phyloP scores from a whole-genome alignment of 2,888 invertebrate species.

The Congeria kusceri region DNA sequence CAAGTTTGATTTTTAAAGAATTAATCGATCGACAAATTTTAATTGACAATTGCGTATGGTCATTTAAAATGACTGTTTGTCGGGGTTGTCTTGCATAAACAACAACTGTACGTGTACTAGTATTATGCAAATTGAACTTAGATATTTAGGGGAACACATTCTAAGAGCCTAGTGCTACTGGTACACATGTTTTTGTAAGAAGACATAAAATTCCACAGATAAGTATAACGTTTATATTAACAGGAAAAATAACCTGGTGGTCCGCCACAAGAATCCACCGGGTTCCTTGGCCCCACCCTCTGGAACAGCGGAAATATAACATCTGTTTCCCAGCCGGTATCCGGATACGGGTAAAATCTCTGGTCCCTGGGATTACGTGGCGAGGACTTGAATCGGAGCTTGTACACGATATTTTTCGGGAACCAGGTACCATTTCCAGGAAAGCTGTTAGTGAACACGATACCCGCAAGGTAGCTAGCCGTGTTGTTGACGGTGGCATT shows the following conservation, averaged over 20 bases:
- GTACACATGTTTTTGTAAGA: too few species aligned
- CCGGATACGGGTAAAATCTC: conserved; percentile 59
- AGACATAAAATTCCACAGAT: too few species aligned
- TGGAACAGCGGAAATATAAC: conserved; percentile 89
- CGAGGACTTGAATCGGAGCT: conserved; percentile 71
- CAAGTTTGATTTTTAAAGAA: too few species aligned
- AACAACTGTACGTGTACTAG: too few species aligned
- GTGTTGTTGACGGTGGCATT: conserved; percentile 71
- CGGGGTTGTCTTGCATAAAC: too few species aligned
- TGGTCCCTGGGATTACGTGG: conserved; percentile 54
- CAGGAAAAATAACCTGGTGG: conserved; percentile 89
- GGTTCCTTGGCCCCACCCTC: conserved; percentile 89
- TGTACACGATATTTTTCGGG: conserved; percentile 65
- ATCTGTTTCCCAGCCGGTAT: conserved; percentile 90
- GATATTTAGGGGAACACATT: too few species aligned
- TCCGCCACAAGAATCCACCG: conserved; percentile 86
- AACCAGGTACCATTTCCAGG: conserved; percentile 32
- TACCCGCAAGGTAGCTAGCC: conserved; percentile 71
- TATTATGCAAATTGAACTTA: too few species aligned
- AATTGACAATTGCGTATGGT: too few species aligned
- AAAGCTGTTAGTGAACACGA: conserved; percentile 67
- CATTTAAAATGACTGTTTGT: too few species aligned
- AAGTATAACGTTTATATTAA: too few species aligned
- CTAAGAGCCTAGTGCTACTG: too few species aligned
- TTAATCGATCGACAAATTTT: too few species aligned